phyloP scores from a whole-genome alignment of 1,140 invertebrate species.

The Listronotus oregonensis region DNA sequence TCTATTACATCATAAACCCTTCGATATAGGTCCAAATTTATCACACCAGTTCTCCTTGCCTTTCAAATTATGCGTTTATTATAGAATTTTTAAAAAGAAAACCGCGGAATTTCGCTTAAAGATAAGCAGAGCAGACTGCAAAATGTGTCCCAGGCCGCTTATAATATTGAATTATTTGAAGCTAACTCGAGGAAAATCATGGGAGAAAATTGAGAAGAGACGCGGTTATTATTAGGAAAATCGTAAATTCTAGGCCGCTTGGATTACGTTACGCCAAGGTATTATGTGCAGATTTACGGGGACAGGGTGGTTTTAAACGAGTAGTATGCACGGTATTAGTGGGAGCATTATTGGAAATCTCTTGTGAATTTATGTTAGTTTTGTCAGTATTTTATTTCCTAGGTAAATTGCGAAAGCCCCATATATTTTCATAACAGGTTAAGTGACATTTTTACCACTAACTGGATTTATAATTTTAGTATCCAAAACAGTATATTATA shows the following conservation, averaged over 20 bases:
- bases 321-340: conserved; percentile 25
- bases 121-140: conserved; percentile 28
- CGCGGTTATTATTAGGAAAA: conserved; percentile 31
- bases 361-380: conserved; percentile 14
- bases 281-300: conserved; percentile 32
- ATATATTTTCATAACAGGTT: too few species aligned
- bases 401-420: too few species aligned
- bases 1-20: conserved; percentile 7
- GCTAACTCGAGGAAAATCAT: conserved; percentile 14
- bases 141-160: conserved; percentile 30
- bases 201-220: conserved; percentile 24
- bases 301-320: conserved; percentile 29
- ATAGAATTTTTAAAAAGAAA: conserved; percentile 16
- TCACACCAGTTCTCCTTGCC: not conserved
- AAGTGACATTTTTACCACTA: too few species aligned
- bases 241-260: conserved; percentile 27
- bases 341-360: conserved; percentile 27
- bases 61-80: conserved; percentile 26
- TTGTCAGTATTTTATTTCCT: not conserved
- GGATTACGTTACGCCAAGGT: conserved; percentile 26
- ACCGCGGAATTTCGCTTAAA: conserved; percentile 24
- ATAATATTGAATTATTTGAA: conserved; percentile 35
- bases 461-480: too few species aligned
- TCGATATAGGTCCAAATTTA: conserved; percentile 16
- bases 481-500: too few species aligned